These are phyloP conservation scores for Phengaris alcon DNA, from an alignment of 2,888 invertebrate species.

Conservation along the genomic window DNA sequence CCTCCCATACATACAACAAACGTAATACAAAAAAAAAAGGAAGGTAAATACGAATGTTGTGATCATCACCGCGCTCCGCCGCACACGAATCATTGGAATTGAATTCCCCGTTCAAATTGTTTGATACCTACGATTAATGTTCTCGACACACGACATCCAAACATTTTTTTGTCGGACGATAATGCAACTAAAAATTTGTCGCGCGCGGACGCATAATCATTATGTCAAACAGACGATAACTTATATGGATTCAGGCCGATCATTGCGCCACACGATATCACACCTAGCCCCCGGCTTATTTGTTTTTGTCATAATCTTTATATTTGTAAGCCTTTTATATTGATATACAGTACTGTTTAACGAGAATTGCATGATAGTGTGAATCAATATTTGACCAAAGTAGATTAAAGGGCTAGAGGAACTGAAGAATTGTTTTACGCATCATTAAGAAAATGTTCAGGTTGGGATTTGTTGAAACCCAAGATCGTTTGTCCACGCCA, in stretches of 20 bases:
- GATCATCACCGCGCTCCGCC: not conserved
- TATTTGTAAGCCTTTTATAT: not conserved
- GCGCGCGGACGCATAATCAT: slow-evolving; percentile 65
- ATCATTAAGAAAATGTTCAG: slow-evolving; percentile 4
- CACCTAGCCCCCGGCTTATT: slow-evolving; percentile 62
- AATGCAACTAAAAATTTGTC: slow-evolving; percentile 59
- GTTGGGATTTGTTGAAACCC: not conserved
- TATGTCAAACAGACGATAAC: slow-evolving; percentile 60
- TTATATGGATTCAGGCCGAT: slow-evolving; percentile 68
- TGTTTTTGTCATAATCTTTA: slow-evolving; percentile 30
- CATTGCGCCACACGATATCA: slow-evolving; percentile 67
- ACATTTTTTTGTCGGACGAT: slow-evolving; percentile 41
- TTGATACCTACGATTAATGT: slow-evolving; percentile 22
- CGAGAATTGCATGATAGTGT: not conserved
- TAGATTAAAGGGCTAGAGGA: not conserved
- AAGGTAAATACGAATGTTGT: not conserved
- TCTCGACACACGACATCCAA: slow-evolving; percentile 25
- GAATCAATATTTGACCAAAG: not conserved
- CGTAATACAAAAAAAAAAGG: too few relatives aligned
- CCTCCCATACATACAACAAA: too few relatives aligned
- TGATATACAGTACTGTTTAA: not conserved
- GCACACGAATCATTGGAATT: slow-evolving; percentile 1
- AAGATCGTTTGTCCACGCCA: slow-evolving; percentile 8
- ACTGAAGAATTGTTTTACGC: not conserved
- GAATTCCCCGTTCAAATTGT: slow-evolving; percentile 18